Evolutionary conservation across 23 tunicate species (phyloP).

Genomic region (Trididemnum clinides): DNA sequence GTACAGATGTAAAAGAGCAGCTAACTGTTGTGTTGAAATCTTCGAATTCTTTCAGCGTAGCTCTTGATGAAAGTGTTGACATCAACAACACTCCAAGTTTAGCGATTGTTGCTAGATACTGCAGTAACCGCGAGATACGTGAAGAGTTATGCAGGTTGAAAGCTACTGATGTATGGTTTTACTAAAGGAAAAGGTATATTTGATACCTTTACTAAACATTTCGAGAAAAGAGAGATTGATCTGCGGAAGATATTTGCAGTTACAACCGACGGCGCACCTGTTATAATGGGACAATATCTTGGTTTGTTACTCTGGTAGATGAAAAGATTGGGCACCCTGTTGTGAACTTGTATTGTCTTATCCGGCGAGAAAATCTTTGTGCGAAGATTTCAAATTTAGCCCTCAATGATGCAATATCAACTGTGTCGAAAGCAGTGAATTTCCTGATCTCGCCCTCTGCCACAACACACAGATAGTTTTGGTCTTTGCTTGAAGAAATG

Average conservation of each 20-base stretch:
- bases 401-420: background rate
- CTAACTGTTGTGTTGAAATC: background rate
- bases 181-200: no score
- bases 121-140: background rate
- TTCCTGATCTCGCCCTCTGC: background rate
- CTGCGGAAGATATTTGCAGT: background rate
- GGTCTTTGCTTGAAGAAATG: conserved; percentile 37
- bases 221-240: no score
- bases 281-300: background rate
- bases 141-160: conserved; percentile 4
- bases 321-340: no score
- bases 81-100: background rate
- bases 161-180: background rate
- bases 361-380: background rate
- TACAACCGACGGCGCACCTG: no score
- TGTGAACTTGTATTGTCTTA: background rate
- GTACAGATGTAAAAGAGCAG: no score
- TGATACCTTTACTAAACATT: no score
- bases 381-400: no score
- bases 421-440: background rate
- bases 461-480: no score
- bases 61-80: background rate
- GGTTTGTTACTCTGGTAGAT: background rate
- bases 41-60: background rate
- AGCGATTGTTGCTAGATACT: no score